These are phyloP conservation scores for Regulus satrapa DNA, from an alignment of 2,113 vertebrate species.

Conservation along the genomic window DNA sequence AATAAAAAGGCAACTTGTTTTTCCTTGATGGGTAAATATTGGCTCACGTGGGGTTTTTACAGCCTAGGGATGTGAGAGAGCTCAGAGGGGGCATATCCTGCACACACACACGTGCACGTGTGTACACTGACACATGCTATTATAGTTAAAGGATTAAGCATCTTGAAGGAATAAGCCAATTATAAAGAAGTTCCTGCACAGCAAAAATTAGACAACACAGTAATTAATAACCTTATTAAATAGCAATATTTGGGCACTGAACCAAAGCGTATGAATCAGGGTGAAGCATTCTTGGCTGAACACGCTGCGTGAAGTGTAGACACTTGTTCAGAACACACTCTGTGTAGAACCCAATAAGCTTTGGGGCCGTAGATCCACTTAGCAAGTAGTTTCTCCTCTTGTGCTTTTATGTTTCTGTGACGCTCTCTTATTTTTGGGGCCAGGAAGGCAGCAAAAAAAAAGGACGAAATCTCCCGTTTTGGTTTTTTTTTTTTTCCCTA, in stretches of 20 bases:
- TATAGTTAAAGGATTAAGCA: conserved; percentile 13
- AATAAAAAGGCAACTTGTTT: neutral
- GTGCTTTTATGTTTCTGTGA: neutral
- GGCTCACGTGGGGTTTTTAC: neutral
- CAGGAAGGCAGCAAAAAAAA: neutral
- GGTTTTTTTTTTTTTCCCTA: neutral
- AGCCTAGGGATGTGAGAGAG: neutral
- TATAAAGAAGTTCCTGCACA: conserved; percentile 65
- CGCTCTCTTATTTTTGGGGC: neutral
- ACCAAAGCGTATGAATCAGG: conserved; percentile 55
- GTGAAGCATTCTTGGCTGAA: conserved; percentile 58
- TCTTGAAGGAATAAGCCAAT: conserved; percentile 58
- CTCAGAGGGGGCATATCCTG: neutral
- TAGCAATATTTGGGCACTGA: conserved; percentile 72
- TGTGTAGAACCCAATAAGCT: neutral
- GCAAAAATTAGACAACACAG: conserved; percentile 67
- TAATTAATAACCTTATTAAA: conserved; percentile 77
- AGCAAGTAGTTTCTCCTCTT: neutral
- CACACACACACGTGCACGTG: neutral
- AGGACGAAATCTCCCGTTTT: neutral
- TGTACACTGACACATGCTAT: neutral
- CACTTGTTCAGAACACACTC: neutral
- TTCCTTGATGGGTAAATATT: neutral
- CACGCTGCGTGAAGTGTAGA: neutral
- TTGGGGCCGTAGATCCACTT: neutral